Base-by-base conservation (phyloP, 2,797 vertebrate species). In the Gastrophryne carolinensis region DNA sequence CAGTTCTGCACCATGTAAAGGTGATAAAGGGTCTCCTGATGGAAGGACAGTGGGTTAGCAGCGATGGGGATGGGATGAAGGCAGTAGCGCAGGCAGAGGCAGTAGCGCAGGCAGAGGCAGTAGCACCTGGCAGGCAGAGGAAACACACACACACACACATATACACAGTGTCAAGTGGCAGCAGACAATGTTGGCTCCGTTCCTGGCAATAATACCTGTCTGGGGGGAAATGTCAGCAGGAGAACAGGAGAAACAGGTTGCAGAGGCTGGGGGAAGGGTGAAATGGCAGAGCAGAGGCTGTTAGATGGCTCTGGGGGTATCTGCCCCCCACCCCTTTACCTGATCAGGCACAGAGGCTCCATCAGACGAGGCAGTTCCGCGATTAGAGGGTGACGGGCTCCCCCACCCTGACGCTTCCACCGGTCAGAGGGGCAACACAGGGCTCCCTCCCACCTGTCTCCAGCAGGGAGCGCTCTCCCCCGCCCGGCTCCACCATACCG, bases 151-250 rank as follows among this genome's bases (percentile, higher is more conserved):
- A n/a, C n/a, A n/a, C n/a, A n/a, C n/a, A n/a, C n/a, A n/a, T 56
- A 44, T 32, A 68, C 21, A 69, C 47, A 41, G 32, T 50, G 29
- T 53, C 64, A 61, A 56, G 64, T 61, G 32, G 44, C 63, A 19
- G 82, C 85, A 80, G 84, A 86, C 85, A 88, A 68, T 47, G 34
- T 87, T 84, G 88, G 86, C 85, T 80, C 73, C 79, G 68, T 71
- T 82, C 81, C 87, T 81, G 77, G 80, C 82, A 30, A 50, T 83
- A 30, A 50, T 80, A 52, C 86, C 84, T 76, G 71, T 82, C 84
- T 61, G 80, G 83, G 41, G 7, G 11, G 83, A 81, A 83, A 77
- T 82, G 83, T 79, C 53, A 56, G 44, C 32, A 12, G 30, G 15
- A 32, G 54, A 49, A 11, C 13, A 19, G 10, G n/a, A 8, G 39